A percentile compares a stretch with the other conserved stretches of the same genome.
phyloP scores from a whole-genome alignment of 2,113 vertebrate genomes.

The Sarotherodon lohbergeri region DNA sequence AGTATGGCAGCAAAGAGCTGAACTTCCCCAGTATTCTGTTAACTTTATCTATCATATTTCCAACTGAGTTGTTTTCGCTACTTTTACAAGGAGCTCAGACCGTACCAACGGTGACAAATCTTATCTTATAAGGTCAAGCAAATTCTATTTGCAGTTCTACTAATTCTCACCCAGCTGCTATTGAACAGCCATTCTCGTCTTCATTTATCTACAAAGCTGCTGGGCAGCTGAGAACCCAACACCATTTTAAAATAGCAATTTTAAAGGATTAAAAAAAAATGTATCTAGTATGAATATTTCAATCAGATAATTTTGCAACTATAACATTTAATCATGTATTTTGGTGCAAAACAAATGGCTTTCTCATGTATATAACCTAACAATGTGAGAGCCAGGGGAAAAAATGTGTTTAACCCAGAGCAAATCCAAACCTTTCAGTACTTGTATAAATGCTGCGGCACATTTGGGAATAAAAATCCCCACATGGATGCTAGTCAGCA shows the following conservation, averaged over 20 bases:
- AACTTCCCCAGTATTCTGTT: neutral
- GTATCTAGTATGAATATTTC: neutral
- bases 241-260: neutral
- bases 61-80: neutral
- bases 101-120: neutral
- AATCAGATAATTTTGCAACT: neutral
- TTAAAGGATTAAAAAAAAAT: neutral
- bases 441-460: neutral
- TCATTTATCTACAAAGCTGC: neutral
- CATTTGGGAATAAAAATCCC: neutral
- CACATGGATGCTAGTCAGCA: constrained; percentile 17
- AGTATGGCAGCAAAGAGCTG: neutral
- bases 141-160: neutral
- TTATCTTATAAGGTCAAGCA: constrained; percentile 21
- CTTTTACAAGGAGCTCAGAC: neutral
- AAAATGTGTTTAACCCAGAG: neutral
- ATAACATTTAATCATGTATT: neutral
- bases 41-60: neutral
- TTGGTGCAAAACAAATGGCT: neutral
- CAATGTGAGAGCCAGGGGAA: neutral
- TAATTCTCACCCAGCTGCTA: neutral
- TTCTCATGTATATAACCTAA: neutral
- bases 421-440: neutral
- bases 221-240: neutral
- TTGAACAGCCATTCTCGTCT: neutral